Evolutionary conservation across 2,113 vertebrate genomes (phyloP), one percentile per base, ranked within the genome.

Genomic region (Ceyx melanurus): DNA sequence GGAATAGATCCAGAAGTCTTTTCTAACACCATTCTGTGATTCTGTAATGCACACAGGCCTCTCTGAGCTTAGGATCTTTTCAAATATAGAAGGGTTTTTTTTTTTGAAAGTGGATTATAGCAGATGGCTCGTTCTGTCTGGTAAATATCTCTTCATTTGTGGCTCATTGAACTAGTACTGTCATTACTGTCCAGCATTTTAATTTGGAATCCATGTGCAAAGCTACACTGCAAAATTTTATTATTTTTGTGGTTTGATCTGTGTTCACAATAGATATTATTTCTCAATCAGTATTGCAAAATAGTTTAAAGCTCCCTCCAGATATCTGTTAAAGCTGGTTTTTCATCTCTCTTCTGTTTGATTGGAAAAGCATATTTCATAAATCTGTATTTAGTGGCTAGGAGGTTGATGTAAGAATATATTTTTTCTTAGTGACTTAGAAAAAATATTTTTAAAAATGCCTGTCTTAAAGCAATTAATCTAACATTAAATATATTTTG

Each of bases 201-300:
- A 96, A 95, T 96, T 93, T 94, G 60, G 53, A 95, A 95, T 58
- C 73, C 84, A 88, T 91, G 74, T 91, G 90, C 58, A 95, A 77
- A 94, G 90, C 60, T 90, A 94, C 89, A 86, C 6, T 87, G 73
- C 45, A 92, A 95, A 96, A 93, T 87, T 75, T 89, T 88, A 28
- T 43, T 48, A 77, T 88, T 13, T 13, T 81, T 79, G 87, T 82
- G 5, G 67, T 89, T 79, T 87, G 15, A 71, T 92, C 75, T 89
- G 31, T 83, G 56, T 85, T 25, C 45, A 93, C 31, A 76, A 54
- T 81, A 74, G 21, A 8, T 86, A 42, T 40, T 71, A 50, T 37
- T 93, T 86, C 28, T 72, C 72, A 68, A 57, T 76, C 67, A 83
- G 62, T 75, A 54, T 20, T 51, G 23, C 5, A 81, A 71, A 94